These are phyloP conservation scores for Aradophagus sp. DNA, from an alignment of 1,140 invertebrate species.

Conservation along the genomic window DNA sequence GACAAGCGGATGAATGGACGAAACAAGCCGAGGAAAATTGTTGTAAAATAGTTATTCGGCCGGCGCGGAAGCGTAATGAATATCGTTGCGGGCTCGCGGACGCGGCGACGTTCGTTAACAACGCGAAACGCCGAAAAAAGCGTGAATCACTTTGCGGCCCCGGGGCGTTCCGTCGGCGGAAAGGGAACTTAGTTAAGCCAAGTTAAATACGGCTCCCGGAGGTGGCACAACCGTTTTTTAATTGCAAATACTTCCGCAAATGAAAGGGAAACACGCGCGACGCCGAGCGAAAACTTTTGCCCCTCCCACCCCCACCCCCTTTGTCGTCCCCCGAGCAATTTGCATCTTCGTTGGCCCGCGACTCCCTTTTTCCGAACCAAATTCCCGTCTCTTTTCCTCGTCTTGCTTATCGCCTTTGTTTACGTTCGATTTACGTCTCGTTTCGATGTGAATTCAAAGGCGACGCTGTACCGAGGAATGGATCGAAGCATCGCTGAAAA, in stretches of 20 bases:
- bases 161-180: constrained; percentile 69
- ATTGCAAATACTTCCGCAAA: constrained; percentile 72
- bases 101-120: constrained; percentile 28
- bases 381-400: too few relatives aligned
- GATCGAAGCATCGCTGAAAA: too few relatives aligned
- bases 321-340: constrained; percentile 5
- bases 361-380: background rate
- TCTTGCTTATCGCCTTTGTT: too few relatives aligned
- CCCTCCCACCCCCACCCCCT: constrained; percentile 14
- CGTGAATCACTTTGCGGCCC: constrained; percentile 59
- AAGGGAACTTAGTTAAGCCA: constrained; percentile 73
- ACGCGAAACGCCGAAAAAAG: constrained; percentile 28
- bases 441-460: too few relatives aligned
- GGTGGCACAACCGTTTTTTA: constrained; percentile 71
- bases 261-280: constrained; percentile 56
- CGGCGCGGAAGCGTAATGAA: too few relatives aligned
- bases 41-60: too few relatives aligned
- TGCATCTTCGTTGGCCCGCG: too few relatives aligned
- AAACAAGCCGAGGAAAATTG: too few relatives aligned
- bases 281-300: constrained; percentile 44
- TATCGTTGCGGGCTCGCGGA: too few relatives aligned
- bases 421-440: too few relatives aligned
- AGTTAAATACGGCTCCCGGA: constrained; percentile 74
- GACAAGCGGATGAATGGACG: too few relatives aligned
- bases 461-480: too few relatives aligned